Base-by-base conservation (phyloP, 92 coral and sea anemone genomes). In the Epizoanthus stellaris region DNA sequence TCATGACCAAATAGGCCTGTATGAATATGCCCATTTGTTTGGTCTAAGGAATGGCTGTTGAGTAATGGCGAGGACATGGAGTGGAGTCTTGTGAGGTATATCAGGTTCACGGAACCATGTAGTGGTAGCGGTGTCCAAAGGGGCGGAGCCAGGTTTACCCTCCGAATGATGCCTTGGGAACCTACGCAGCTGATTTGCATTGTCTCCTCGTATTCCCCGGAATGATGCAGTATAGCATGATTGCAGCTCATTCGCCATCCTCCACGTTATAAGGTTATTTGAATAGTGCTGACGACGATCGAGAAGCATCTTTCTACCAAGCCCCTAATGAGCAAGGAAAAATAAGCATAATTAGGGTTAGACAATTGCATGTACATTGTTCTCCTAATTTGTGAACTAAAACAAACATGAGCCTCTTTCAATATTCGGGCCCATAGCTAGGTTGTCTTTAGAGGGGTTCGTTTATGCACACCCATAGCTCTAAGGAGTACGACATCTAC, bases 41-140 rank as follows among this genome's bases (percentile, higher is more conserved):
- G 97, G 91, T 63, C 88, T 82, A 13, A 96, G 85, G 49, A 96
- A 88, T 11, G 99, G 99, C 80, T 94, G 91, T 57, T 96, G 99
- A 0, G 98, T 87, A 0, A 87, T 75, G 1, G 98, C 98, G 60
- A 96, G 85, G 0, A 96, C 98, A 69, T 96, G 95, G 3, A 96
- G 90, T 19, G 98, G 98, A 6, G 98, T 94, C 57, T 85, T 94
- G 88, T 91, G 75, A 3, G 93, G 93, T 40, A 76, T 85, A 21
- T 91, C 90, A 1, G 89, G 89, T 8, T 85, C 60, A 19, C 75
- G 60, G 68, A 94, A 94, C 93, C 98, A 91, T 4, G 87, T 75
- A 10, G 96, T 90, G 10, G 94, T 91, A 7, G 96, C 88, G 9
- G 95, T 90, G n/a, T 82, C 77, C 63, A 90, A 87, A 38, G 94